Evolutionary conservation across 1,140 invertebrate genomes (phyloP), one percentile per base, ranked within the genome.

Genomic region (Ceratosolen fusciceps): DNA sequence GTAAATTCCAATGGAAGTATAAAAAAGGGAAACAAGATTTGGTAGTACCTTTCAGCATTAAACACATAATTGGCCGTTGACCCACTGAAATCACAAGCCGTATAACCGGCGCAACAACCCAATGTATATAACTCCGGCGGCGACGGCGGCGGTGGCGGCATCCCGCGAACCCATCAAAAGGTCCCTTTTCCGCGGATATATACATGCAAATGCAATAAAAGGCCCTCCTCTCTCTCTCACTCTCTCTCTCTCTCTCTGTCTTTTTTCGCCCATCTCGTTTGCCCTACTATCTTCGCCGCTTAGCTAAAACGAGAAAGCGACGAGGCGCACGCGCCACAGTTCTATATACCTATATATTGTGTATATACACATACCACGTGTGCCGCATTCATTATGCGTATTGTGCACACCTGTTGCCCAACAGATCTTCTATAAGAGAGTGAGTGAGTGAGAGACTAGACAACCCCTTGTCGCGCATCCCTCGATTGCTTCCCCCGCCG

Each of bases 401-500:
- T 86, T 85, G 84, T 85, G 83, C 83, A 83, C 85, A 86, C 85
- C 85, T 86, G 85, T 86, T 86, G 85, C 84, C 84, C 70, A 34
- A 54, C 68, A 77, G 49, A 74, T 58, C 68, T 58, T 67, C 70
- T 47, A 10, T 37, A 43, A 26, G 68, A 47, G 39, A 49, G 31
- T 54, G 47, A 52, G 29, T 34, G 29, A 72, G 70, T 47, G 43
- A 49, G 34, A 74, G 21, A 26, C 5, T 26, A 52, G 56, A n/a
- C 68, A 67, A 43, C 62, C 73, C 43, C 74, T 73, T 80, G 74
- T 76, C 74, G 56, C 67, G 68, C 79, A 77, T 80, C 79, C 72
- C 74, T 80, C 79, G 77, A 80, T 80, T 74, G 74, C 47, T 70
- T 24, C 49, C 49, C 62, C 31, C 43, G n/a, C 62, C 54, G 5